Evolutionary conservation across 2,113 vertebrate species (phyloP), one percentile per base, ranked within the genome.

Genomic region (Pipa parva): DNA sequence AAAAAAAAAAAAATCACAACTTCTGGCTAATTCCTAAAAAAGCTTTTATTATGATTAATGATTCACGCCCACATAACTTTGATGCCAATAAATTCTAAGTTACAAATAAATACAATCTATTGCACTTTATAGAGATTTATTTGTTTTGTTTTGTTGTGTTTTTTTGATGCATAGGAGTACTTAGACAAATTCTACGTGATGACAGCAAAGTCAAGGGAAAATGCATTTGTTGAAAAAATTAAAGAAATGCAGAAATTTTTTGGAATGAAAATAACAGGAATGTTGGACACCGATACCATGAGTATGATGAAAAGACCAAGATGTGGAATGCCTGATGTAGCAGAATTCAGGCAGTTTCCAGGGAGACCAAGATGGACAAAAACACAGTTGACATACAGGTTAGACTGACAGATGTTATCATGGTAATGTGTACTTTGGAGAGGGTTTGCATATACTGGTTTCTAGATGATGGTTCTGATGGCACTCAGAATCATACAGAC

Each of bases 311-410:
- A 56, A 11, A 46, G 67, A 29, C 58, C 65, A 9, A 55, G 80
- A 2, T 81, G 79, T 66, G 80, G 77, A 8, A 84, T 86, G 24
- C 76, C 80, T 52, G 79, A 86, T 37, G 65, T 83, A 54, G 80
- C 84, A 13, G 79, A 74, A 48, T 66, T 74, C 55, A 64, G 69
- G 26, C 73, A 84, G 39, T 81, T 81, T 39, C 75, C 75, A 1
- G 55, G 45, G 22, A 78, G 22, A n/a, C 80, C 81, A 8, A 87
- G 74, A 72, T 88, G 83, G 87, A 80, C 63, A 48, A 82, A 80
- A 24, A 46, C 50, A 55, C 81, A 71, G 49, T 71, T 88, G 63
- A 88, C 84, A 36, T 89, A 85, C 76, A 84, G 24, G 84, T 88
- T 7, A 24, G 65, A 27, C 5, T 27, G 17, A 18, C n/a, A 1